Evolutionary conservation across 2,113 vertebrate species (phyloP), one percentile per base, ranked within the genome.

Genomic region (Castor canadensis): DNA sequence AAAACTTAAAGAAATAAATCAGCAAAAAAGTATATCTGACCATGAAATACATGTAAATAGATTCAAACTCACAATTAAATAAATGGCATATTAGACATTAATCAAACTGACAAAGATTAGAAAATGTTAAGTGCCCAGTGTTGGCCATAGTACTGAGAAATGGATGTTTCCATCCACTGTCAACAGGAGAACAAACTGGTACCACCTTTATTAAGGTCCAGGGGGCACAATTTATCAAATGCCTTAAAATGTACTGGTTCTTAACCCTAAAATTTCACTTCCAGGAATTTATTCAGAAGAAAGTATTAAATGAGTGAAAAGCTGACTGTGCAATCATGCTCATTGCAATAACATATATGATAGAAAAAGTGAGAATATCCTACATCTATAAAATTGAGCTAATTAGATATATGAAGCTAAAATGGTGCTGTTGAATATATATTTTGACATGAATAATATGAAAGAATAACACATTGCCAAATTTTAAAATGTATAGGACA

Each of bases 281-380:
- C 69, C 20, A 96, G 67, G 62, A 49, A 76, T 94, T 88, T 71
- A 69, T 94, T 91, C 26, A 91, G 54, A 85, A 87, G n/a, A 89
- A 93, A 94, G 75, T 54, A 26, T 72, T 35, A 83, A 89, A 54
- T 56, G 40, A 92, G 32, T 40, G 11, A 62, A 66, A 96, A 67
- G 32, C 26, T 60, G 35, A 81, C 75, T 67, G 16, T 66, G 19
- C 4, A 56, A 35, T 73, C 40, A 81, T 54, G 26, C 19, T 80
- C 54, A 9, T 7, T 60, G 3, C 9, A 45, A 47, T 86, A 58
- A 86, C 43, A 64, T 22, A n/a, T 28, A 38, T 86, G 66, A 60
- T 28, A 84, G n/a, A 87, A 87, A 22, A 92, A 83, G 60, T 77
- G 67, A 26, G 88, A 85, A 66, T 47, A 35, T 60, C 67, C 56